phyloP scores from a whole-genome alignment of 2,888 invertebrate genomes.

The Polylopha cassiicola region DNA sequence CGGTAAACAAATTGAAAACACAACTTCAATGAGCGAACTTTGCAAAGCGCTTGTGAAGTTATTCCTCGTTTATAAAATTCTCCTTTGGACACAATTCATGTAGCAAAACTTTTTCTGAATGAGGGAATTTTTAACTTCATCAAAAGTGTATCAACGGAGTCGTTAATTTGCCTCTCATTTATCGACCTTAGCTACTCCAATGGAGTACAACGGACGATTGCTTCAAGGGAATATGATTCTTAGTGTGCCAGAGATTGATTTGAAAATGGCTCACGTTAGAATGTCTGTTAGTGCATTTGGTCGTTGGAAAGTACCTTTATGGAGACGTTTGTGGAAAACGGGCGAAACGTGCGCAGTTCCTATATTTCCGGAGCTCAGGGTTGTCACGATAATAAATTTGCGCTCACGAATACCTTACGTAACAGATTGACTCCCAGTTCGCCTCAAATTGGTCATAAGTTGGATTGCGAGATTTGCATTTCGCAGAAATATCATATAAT shows the following conservation, averaged over 20 bases:
- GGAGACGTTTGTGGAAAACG: constrained; percentile 18
- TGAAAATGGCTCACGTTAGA: background rate
- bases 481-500: too few species aligned
- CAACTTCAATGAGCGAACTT: constrained; percentile 8
- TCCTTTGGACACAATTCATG: constrained; percentile 6
- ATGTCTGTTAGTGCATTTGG: constrained; percentile 5
- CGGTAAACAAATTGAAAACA: constrained; percentile 12
- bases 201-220: too few species aligned
- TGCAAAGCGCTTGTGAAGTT: constrained; percentile 3
- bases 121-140: constrained; percentile 13
- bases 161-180: constrained; percentile 17
- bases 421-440: constrained; percentile 17
- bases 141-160: constrained; percentile 18
- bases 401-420: constrained; percentile 19
- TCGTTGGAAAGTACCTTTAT: constrained; percentile 10
- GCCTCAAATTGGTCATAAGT: too few species aligned
- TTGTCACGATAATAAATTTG: constrained; percentile 16
- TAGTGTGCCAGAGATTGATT: background rate
- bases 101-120: constrained; percentile 12
- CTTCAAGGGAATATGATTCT: background rate
- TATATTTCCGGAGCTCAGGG: constrained; percentile 19
- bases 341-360: constrained; percentile 19
- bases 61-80: constrained; percentile 4
- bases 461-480: constrained; percentile 9
- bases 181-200: background rate